A percentile compares a stretch with the other conserved stretches of the same genome.
phyloP scores from a whole-genome alignment of 2,797 vertebrate genomes.

The Anableps anableps region DNA sequence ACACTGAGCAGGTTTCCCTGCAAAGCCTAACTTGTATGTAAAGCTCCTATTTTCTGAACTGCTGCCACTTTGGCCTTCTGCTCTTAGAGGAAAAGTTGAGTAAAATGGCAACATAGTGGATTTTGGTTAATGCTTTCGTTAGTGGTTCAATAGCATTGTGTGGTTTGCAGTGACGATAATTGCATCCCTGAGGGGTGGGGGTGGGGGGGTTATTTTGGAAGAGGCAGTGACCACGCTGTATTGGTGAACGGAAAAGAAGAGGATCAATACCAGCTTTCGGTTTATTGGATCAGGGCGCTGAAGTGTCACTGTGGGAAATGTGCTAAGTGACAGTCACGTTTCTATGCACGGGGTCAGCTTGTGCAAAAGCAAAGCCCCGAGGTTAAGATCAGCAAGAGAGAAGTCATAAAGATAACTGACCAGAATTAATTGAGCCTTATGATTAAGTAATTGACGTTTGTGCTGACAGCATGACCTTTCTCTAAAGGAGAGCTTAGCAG shows the following conservation, averaged over 20 bases:
- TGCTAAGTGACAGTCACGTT: conserved; percentile 39
- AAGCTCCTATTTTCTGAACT: conserved; percentile 23
- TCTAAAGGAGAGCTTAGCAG: conserved; percentile 16
- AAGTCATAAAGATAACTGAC: conserved; percentile 43
- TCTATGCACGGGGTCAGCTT: conserved; percentile 30
- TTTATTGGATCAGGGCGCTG: conserved; percentile 53
- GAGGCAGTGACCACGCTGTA: conserved; percentile 48
- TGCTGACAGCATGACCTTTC: conserved; percentile 39
- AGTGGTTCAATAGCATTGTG: conserved; percentile 50
- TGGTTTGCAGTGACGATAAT: conserved; percentile 64
- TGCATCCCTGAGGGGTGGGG: conserved; percentile 58
- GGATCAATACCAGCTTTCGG: conserved; percentile 60
- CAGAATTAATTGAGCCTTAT: conserved; percentile 37
- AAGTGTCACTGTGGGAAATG: conserved; percentile 51
- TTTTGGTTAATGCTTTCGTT: conserved; percentile 65
- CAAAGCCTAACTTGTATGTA: conserved; percentile 34
- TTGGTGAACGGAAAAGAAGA: conserved; percentile 67
- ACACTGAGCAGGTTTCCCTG: conserved; percentile 47
- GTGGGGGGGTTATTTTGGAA: conserved; percentile 60
- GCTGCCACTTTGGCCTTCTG: conserved; percentile 20
- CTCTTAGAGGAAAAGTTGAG: conserved; percentile 47
- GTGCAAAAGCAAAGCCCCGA: conserved; percentile 25
- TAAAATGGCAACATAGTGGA: conserved; percentile 51
- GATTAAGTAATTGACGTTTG: conserved; percentile 47
- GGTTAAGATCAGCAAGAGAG: conserved; percentile 31